Base-by-base conservation (phyloP, 2,888 invertebrate species). In the Mayetiola destructor region DNA sequence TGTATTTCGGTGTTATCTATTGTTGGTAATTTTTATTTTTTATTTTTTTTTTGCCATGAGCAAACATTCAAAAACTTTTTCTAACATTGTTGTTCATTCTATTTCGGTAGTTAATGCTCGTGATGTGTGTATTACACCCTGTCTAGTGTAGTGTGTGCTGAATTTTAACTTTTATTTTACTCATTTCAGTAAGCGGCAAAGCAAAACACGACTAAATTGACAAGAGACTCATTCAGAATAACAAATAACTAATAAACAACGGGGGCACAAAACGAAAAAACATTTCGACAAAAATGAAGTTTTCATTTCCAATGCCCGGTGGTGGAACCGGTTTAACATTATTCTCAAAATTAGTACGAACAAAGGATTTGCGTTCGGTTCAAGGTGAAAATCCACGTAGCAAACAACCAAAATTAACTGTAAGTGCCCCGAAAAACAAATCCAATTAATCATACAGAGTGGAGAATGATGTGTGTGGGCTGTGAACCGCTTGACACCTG, bases 311-410 rank as follows among this genome's bases (percentile, higher is more conserved):
- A 59, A 65, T 69, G 64, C 73, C 73, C 56, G 70, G 70, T 58
- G 71, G 72, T 58, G 69, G 69, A 57, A 68, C 68, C 56, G 81
- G 84, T 55, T 78, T 87, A 66, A 82, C 84, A 64, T 74, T 88
- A 61, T 85, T 90, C 71, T 82, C 86, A 58, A 89, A 87, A 73
- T 77, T 90, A 61, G 88, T 90, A 68, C 80, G 90, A 60, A 90
- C 90, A 61, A 87, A 87, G 69, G 86, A 89, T 63, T 67, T 73
- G 39, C 67, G 69, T 63, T 69, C 69, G 61, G 64, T 71, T 61
- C 73, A 73, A 64, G 71, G 69, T 57, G 73, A 71, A 58, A 70
- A 68, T 62, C 65, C 71, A 61, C 66, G 70, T 61, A 70, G 72
- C 64, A 76, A 82, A 64, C 85, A 86, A 70, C 79, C 80, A 65